These are phyloP conservation scores for Petrocephalus zakoni DNA, from an alignment of 2,113 vertebrate genomes.

Conservation along the genomic window DNA sequence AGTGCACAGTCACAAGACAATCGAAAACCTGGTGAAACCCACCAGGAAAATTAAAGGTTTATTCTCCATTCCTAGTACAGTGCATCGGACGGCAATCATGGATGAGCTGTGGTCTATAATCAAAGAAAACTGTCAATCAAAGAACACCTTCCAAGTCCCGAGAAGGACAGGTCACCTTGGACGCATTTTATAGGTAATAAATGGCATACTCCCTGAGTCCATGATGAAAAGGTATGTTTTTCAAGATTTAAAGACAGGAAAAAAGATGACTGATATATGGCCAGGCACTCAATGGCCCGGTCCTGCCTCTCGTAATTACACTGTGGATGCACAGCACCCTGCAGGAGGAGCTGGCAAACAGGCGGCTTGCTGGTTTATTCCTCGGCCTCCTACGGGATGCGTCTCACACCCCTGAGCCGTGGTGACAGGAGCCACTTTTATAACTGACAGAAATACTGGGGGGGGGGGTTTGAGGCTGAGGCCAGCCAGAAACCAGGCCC, in stretches of 20 bases:
- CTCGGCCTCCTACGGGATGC: neutral
- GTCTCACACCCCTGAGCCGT: slow-evolving; percentile 21
- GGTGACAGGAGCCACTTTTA: slow-evolving; percentile 28
- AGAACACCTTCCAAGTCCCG: neutral
- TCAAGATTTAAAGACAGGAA: neutral
- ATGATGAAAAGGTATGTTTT: neutral
- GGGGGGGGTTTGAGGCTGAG: slow-evolving; percentile 18
- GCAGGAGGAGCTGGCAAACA: neutral
- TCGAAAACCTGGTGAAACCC: neutral
- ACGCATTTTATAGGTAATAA: neutral
- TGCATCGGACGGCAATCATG: neutral
- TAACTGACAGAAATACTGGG: slow-evolving; percentile 13
- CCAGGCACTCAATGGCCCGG: neutral
- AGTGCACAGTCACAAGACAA: neutral
- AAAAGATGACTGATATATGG: neutral
- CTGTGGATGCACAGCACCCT: neutral
- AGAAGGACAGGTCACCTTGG: neutral
- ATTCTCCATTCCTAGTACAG: neutral
- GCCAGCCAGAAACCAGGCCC: slow-evolving; percentile 16
- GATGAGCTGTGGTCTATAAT: neutral
- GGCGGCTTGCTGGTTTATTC: neutral
- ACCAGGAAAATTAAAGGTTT: neutral
- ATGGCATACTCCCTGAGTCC: neutral
- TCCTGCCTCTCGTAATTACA: neutral
- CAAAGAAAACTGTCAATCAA: neutral